Base-by-base conservation (phyloP, 2,888 invertebrate genomes). In the Drosophila putrida region DNA sequence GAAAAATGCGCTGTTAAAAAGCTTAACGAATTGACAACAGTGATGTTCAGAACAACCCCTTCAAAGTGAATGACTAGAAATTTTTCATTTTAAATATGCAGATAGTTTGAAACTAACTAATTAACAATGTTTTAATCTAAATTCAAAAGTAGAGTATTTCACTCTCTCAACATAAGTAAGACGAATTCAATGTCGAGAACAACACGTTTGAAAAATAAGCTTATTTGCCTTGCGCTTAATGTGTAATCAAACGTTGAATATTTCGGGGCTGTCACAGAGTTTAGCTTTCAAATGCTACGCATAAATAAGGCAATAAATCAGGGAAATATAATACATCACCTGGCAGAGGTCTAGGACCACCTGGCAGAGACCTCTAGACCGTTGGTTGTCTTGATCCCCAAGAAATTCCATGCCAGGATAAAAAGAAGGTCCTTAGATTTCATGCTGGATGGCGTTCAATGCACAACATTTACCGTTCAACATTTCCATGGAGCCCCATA, bases 271-370 rank as follows among this genome's bases (percentile, higher is more conserved):
- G 78, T 61, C 57, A 55, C 84, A 64, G 64, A 71, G 60, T 62
- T 71, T 68, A 57, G 60, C 63, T 46, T 53, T 59, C 64, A 64
- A 78, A 75, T 70, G 84, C 68, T 61, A 62, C 54, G 57, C 75
- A 75, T 78, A 88, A 89, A 85, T 75, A 88, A 70, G 63, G 88
- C 78, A 72, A 85, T 85, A 85, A 85, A 85, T 85, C 85, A 85
- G 83, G 55, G 66, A 78, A 88, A 85, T 65, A 85, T 73, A 85
- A 89, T 87, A 89, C 80, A 80, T 88, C 89, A 84, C 72, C 85
- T 85, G 79, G 63, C 33, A 28, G 51, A 41, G 39, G 39, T 27
- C 27, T 5, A n/a, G 39, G 54, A 35, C 28, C 76, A 51, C 38
- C 58, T 41, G 31, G 15, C 27, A 28, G 36, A 36, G 50, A 64